These are phyloP conservation scores for Myiothlypis chrysogaster DNA, from an alignment of 2,797 vertebrate species.

Conservation along the genomic window DNA sequence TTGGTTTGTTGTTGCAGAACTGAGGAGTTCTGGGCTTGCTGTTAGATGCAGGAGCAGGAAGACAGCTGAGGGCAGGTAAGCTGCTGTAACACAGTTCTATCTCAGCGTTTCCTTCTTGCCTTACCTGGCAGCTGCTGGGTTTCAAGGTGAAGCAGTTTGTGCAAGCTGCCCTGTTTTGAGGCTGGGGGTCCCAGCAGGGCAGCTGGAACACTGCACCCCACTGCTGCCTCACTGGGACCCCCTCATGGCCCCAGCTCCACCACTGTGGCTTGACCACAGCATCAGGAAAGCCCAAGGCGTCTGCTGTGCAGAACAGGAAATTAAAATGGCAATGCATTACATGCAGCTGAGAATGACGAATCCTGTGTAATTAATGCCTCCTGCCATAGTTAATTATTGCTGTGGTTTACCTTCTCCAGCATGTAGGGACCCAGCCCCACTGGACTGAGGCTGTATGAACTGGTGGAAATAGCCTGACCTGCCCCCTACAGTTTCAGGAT, in stretches of 20 bases:
- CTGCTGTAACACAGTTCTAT: background rate
- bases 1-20: background rate
- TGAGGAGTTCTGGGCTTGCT: background rate
- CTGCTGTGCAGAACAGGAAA: background rate
- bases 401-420: background rate
- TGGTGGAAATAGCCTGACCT: background rate
- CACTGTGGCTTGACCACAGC: background rate
- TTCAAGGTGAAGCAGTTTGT: background rate
- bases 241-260: background rate
- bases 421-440: background rate
- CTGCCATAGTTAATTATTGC: background rate
- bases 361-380: background rate
- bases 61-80: background rate
- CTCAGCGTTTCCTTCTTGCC: background rate
- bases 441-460: background rate
- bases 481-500: background rate
- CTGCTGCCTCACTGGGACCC: rapidly evolving
- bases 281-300: background rate
- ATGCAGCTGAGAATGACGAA: background rate
- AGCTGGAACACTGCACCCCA: background rate
- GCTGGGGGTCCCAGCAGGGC: too few species aligned
- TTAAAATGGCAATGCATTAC: background rate
- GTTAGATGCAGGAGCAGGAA: background rate
- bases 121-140: background rate
- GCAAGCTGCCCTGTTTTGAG: background rate